Conservation (phyloP, 2,797 vertebrate genomes). For the Sebastes vulpes region DNA sequence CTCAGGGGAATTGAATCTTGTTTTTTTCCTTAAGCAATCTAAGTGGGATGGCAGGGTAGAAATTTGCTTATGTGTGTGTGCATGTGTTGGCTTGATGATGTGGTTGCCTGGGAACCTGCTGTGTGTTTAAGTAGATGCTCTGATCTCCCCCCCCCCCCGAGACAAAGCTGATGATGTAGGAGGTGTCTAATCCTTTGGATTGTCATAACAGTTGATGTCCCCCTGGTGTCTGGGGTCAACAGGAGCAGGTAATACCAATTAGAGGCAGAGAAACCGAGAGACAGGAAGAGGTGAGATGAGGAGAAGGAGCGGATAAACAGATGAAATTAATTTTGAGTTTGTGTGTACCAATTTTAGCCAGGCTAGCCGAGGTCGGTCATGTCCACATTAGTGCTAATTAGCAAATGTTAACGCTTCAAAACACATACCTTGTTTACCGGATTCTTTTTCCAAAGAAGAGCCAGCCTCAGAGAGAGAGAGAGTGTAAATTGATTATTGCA, state of each 20-base stretch:
- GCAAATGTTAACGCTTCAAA: not conserved
- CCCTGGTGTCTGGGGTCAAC: slow-evolving; percentile 43
- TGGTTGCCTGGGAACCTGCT: slow-evolving; percentile 59
- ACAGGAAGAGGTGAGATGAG: not conserved
- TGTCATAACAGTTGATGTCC: slow-evolving; percentile 53
- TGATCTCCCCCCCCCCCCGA: slow-evolving; percentile 2
- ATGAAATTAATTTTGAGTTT: not conserved
- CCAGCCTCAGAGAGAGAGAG: not conserved
- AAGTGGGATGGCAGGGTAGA: slow-evolving; percentile 27
- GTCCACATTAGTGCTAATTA: not conserved
- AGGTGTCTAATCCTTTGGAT: slow-evolving; percentile 49
- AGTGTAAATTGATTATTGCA: not conserved
- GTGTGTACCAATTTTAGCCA: not conserved
- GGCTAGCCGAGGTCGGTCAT: not conserved
- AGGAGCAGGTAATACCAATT: slow-evolving; percentile 49
- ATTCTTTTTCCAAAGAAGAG: not conserved
- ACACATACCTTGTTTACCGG: not conserved
- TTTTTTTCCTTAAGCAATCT: slow-evolving; percentile 59
- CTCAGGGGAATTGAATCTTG: slow-evolving; percentile 63
- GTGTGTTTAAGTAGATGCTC: slow-evolving; percentile 50
- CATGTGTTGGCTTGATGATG: slow-evolving; percentile 27
- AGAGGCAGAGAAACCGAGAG: slow-evolving; percentile 23
- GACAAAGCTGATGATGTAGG: slow-evolving; percentile 53
- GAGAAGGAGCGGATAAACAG: not conserved
- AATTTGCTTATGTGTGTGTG: slow-evolving; percentile 8